These are phyloP conservation scores for Panagrolaimus sp. DNA, from an alignment of 1,140 invertebrate species.

Conservation along the genomic window DNA sequence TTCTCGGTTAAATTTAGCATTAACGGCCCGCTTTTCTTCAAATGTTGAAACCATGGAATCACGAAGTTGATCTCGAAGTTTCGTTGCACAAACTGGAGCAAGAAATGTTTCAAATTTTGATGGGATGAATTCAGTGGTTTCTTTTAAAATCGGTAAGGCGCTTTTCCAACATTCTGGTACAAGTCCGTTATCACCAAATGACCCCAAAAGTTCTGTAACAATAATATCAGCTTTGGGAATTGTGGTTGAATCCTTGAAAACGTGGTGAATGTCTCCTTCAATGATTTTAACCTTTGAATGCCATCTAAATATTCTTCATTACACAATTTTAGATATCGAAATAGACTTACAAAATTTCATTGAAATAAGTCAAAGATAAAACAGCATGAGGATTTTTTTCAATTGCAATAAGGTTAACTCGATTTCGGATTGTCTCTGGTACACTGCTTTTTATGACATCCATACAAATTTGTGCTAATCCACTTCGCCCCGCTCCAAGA, in stretches of 20 bases:
- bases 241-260: neutral
- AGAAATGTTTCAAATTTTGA: neutral
- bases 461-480: neutral
- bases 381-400: slow-evolving; percentile 9
- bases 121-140: neutral
- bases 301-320: neutral
- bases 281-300: neutral
- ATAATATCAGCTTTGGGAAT: slow-evolving; percentile 73
- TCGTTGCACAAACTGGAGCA: neutral
- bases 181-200: slow-evolving; percentile 96
- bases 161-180: slow-evolving; percentile 79
- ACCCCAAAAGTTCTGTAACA: slow-evolving; percentile 89
- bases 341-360: neutral
- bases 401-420: neutral
- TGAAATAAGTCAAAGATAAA: neutral
- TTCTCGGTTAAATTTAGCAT: neutral
- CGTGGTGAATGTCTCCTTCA: neutral
- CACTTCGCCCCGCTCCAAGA: neutral
- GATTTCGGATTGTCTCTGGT: neutral
- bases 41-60: neutral
- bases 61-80: neutral
- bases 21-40: neutral
- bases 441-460: neutral
- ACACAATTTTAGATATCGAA: neutral
- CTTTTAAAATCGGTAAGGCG: neutral